Evolutionary conservation across 2,113 vertebrate genomes (phyloP).

Genomic region (Pachypanchax playfairii): DNA sequence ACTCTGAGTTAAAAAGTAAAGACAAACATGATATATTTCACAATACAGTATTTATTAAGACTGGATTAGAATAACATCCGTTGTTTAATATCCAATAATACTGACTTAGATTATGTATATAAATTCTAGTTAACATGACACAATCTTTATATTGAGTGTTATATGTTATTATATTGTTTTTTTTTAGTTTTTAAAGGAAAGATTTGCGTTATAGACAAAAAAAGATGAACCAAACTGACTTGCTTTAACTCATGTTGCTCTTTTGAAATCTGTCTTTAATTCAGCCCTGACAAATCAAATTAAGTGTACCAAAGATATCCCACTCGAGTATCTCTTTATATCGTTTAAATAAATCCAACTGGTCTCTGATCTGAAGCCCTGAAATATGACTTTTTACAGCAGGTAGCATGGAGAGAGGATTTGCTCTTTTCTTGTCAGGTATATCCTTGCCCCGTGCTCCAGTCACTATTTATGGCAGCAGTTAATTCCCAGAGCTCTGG

Average conservation of each 20-base stretch:
- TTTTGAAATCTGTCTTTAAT: conserved; percentile 33
- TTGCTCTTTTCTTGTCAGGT: conserved; percentile 67
- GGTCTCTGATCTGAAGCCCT: conserved; percentile 31
- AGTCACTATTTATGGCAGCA: conserved; percentile 70
- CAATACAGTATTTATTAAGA: too few species aligned
- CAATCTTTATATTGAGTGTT: too few species aligned
- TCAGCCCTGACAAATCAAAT: conserved; percentile 39
- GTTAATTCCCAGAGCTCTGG: conserved; percentile 72
- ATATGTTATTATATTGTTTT: too few species aligned
- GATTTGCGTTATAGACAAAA: too few species aligned
- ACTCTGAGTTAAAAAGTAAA: too few species aligned
- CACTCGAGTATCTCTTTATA: conserved; percentile 19
- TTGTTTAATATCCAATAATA: too few species aligned
- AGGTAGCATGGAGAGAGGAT: conserved; percentile 60
- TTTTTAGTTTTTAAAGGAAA: too few species aligned
- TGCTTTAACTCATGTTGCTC: conserved; percentile 8
- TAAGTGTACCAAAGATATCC: conserved; percentile 16
- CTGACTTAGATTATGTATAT: too few species aligned
- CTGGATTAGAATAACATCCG: too few species aligned
- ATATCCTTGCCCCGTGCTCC: conserved; percentile 56
- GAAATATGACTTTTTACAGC: conserved; percentile 52
- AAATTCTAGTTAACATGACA: too few species aligned
- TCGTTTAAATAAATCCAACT: conserved; percentile 18
- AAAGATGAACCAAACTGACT: background rate
- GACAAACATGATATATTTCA: too few species aligned